These are phyloP conservation scores for Gallinago media DNA, from an alignment of 2,113 vertebrate genomes.

Conservation along the genomic window DNA sequence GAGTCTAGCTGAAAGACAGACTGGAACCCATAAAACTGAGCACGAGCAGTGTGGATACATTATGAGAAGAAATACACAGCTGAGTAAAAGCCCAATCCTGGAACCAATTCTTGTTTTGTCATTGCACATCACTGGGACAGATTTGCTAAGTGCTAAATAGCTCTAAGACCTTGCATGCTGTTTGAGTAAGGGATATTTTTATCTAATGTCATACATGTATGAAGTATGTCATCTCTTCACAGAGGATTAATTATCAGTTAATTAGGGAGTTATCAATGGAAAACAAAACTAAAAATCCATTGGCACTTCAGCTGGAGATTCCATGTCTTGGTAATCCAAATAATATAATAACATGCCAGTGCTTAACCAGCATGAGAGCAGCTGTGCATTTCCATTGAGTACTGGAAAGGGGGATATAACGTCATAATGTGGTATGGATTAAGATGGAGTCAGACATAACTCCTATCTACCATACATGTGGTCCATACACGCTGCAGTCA, in stretches of 20 bases:
- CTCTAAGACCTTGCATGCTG: not conserved
- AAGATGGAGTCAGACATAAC: not conserved
- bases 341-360: not conserved
- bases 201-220: not conserved
- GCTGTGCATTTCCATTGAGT: not conserved
- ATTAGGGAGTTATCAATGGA: not conserved
- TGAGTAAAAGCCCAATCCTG: not conserved
- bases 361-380: not conserved
- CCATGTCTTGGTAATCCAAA: not conserved
- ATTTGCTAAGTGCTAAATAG: not conserved
- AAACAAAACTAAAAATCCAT: not conserved
- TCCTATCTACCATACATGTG: not conserved
- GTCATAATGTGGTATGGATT: not conserved
- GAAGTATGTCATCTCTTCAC: not conserved
- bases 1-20: not conserved
- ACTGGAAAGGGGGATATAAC: not conserved
- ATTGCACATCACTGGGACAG: not conserved
- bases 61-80: not conserved
- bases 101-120: not conserved
- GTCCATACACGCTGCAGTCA: constrained; percentile 28
- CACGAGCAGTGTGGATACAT: not conserved
- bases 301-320: not conserved
- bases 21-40: not conserved
- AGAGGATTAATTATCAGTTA: not conserved
- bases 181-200: not conserved